These are phyloP conservation scores for Semnornis frantzii DNA, from an alignment of 2,113 vertebrate genomes.

Conservation along the genomic window DNA sequence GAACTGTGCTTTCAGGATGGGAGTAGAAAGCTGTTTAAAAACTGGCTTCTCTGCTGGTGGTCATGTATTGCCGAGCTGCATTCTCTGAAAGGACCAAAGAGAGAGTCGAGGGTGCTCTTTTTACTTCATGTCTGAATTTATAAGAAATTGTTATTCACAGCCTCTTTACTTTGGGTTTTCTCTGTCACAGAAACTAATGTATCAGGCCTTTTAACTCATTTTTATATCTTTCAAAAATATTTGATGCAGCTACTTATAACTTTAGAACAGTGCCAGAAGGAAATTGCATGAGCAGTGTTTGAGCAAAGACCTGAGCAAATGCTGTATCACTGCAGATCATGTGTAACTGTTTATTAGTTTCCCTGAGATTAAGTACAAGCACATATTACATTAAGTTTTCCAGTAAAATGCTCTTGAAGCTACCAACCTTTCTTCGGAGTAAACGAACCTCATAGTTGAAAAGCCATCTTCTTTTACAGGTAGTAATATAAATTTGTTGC, in stretches of 20 bases:
- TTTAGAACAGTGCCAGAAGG: not conserved
- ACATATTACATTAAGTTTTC: not conserved
- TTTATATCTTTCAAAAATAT: not conserved
- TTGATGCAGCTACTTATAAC: not conserved
- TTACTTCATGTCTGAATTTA: not conserved
- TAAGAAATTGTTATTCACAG: not conserved
- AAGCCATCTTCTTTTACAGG: not conserved
- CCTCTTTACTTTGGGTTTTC: not conserved
- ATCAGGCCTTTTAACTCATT: not conserved
- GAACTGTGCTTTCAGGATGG: constrained; percentile 4
- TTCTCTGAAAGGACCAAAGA: not conserved
- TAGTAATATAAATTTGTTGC: not conserved
- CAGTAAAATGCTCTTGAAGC: not conserved
- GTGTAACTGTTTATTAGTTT: not conserved
- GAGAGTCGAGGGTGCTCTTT: not conserved
- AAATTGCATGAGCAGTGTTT: not conserved
- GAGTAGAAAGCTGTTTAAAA: constrained; percentile 10
- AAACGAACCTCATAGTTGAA: not conserved
- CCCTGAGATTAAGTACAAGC: not conserved
- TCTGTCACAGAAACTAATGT: not conserved
- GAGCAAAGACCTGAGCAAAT: not conserved
- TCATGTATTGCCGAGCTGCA: fast-evolving
- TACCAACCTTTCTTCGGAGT: not conserved
- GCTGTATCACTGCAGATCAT: not conserved
- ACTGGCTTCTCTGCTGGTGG: not conserved